Conservation (phyloP, 1,140 invertebrate genomes). For the Anoplophora glabripennis region DNA sequence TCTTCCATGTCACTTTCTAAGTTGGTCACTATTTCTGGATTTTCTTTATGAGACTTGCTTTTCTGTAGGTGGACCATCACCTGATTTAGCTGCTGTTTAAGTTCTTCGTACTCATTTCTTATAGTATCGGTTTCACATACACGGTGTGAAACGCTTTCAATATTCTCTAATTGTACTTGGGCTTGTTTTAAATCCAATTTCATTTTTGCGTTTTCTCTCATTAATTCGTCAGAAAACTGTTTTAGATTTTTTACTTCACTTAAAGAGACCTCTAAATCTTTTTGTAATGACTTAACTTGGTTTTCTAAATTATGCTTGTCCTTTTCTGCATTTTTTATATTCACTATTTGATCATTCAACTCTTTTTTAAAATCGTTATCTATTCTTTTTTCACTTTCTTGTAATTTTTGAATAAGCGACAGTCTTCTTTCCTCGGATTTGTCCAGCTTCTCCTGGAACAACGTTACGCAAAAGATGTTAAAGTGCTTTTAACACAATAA, state of each 20-base stretch:
- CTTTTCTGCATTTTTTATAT: conserved; percentile 5
- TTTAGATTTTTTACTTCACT: conserved; percentile 19
- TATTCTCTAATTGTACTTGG: conserved; percentile 1
- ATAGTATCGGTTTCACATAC: neutral
- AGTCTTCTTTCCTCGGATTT: conserved; percentile 18
- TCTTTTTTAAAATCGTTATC: conserved; percentile 16
- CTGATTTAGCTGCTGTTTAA: conserved; percentile 23
- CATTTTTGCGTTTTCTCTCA: conserved; percentile 11
- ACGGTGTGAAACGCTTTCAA: too few species aligned
- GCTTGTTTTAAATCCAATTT: conserved; percentile 8
- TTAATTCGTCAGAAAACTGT: neutral
- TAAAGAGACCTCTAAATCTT: conserved; percentile 10
- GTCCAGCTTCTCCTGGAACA: conserved; percentile 15
- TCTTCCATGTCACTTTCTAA: conserved; percentile 22
- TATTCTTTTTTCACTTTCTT: conserved; percentile 13
- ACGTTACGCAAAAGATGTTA: neutral
- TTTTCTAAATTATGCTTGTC: conserved; percentile 13
- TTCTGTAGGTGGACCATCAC: conserved; percentile 27
- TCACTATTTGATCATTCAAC: conserved; percentile 7
- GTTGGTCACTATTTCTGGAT: conserved; percentile 12
- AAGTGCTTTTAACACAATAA: neutral
- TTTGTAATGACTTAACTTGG: conserved; percentile 15
- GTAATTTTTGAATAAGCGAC: conserved; percentile 20
- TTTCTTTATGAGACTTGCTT: conserved; percentile 7
- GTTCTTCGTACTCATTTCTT: conserved; percentile 26